Percentiles rank a stretch among this genome's conserved stretches.
Evolutionary conservation across 1,140 invertebrate genomes (phyloP).

Genomic region (Drosophila nasuta): DNA sequence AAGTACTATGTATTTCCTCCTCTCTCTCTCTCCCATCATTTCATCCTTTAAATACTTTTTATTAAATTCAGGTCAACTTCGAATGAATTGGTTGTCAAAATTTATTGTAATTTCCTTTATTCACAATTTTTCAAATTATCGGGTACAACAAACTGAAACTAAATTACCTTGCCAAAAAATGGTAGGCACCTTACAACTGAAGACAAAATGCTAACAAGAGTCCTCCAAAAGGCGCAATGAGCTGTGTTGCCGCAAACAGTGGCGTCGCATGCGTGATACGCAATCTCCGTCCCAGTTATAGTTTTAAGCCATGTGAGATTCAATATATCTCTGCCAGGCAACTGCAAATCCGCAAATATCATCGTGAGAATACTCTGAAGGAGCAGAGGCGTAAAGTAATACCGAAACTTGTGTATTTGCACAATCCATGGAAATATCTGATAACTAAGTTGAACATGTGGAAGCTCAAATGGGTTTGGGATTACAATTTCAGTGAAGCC

Average conservation of each 20-base stretch:
- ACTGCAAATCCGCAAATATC: conserved; percentile 46
- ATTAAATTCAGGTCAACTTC: neutral
- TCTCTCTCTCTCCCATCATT: neutral
- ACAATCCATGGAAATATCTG: conserved; percentile 82
- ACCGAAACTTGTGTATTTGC: conserved; percentile 76
- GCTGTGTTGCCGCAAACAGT: neutral
- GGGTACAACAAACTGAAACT: conserved; percentile 22
- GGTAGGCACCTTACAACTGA: conserved; percentile 13
- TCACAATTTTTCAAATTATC: no score
- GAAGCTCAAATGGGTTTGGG: conserved; percentile 74
- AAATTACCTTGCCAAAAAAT: conserved; percentile 47
- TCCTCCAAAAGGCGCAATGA: conserved; percentile 48
- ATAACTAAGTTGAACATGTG: conserved; percentile 70
- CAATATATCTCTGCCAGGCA: neutral
- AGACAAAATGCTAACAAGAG: conserved; percentile 59
- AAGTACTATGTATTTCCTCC: neutral
- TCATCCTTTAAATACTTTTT: neutral
- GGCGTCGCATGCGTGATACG: no score
- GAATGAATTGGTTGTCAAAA: conserved; percentile 52
- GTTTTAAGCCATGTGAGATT: no score
- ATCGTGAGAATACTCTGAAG: conserved; percentile 24
- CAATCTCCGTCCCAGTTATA: no score
- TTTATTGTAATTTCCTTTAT: conserved; percentile 14
- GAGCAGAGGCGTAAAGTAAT: conserved; percentile 57
- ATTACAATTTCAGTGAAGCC: conserved; percentile 61